These are phyloP conservation scores for Uropetala carovei DNA, from an alignment of 2,888 invertebrate genomes.

Conservation along the genomic window DNA sequence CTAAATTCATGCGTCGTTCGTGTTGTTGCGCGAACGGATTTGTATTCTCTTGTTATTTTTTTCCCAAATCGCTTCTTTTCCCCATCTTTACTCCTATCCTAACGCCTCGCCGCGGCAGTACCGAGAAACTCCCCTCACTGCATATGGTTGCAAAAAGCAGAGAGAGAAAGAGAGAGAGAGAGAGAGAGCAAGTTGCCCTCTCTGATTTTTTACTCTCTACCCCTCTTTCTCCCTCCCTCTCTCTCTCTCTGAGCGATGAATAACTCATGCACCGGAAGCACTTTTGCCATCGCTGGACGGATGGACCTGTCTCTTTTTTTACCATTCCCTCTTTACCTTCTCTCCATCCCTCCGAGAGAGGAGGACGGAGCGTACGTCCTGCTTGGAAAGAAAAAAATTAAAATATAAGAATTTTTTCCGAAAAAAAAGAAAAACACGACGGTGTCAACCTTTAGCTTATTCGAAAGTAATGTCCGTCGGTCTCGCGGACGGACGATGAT, in stretches of 20 bases:
- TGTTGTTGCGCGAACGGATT: not conserved
- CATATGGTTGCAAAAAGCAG: too few relatives aligned
- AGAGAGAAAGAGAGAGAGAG: too few relatives aligned
- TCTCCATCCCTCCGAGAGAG: not conserved
- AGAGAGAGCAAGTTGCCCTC: not conserved
- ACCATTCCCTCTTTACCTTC: not conserved
- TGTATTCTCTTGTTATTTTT: not conserved
- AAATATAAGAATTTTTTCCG: not conserved
- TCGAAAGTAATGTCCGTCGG: not conserved
- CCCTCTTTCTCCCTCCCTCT: not conserved
- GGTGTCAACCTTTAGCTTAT: not conserved
- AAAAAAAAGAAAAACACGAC: not conserved
- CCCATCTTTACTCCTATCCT: not conserved
- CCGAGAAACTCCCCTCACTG: too few relatives aligned
- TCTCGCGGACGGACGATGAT: too few relatives aligned
- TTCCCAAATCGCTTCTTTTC: not conserved
- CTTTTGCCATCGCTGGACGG: not conserved
- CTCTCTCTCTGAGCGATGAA: not conserved
- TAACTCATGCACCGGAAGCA: constrained; percentile 42
- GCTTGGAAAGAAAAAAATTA: not conserved
- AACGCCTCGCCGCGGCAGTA: not conserved
- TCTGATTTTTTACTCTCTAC: not conserved
- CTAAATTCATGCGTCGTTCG: not conserved
- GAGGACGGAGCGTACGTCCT: not conserved
- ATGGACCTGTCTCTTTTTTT: not conserved